phyloP scores from a whole-genome alignment of 2,888 invertebrate species.

The Bibio marci region DNA sequence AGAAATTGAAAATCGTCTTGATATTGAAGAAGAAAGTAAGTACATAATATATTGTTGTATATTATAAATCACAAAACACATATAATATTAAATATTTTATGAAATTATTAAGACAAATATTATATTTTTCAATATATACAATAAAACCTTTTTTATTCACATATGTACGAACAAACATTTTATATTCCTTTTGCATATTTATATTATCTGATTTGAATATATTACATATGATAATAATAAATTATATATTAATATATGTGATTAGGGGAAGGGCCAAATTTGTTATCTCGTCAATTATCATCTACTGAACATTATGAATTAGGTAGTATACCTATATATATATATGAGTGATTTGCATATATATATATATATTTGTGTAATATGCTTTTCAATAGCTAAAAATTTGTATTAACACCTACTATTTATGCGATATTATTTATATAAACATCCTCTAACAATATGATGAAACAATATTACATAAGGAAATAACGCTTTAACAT shows the following conservation, averaged over 20 bases:
- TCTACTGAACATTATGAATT: slow-evolving; percentile 9
- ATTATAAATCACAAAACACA: too few relatives aligned
- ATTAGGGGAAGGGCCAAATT: slow-evolving; percentile 9
- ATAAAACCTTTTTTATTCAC: slow-evolving; percentile 1
- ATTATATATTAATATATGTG: not conserved
- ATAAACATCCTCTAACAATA: too few relatives aligned
- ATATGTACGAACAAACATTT: too few relatives aligned
- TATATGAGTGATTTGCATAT: not conserved
- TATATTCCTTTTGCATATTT: too few relatives aligned
- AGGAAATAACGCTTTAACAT: too few relatives aligned
- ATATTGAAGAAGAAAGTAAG: slow-evolving; percentile 70
- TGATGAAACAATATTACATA: too few relatives aligned
- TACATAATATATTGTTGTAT: too few relatives aligned
- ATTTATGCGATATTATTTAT: too few relatives aligned
- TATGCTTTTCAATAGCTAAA: not conserved
- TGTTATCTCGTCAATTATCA: slow-evolving; percentile 9
- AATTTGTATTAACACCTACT: too few relatives aligned
- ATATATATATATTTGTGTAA: not conserved
- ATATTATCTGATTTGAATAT: too few relatives aligned
- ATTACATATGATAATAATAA: slow-evolving; percentile 4
- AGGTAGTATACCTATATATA: slow-evolving; percentile 8
- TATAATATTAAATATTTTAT: too few relatives aligned
- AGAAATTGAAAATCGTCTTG: slow-evolving; percentile 56
- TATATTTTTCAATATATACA: not conserved
- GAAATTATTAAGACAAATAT: not conserved